These are phyloP conservation scores for Drosophila mojavensis DNA, from an alignment of 1,140 invertebrate genomes.

Conservation along the genomic window DNA sequence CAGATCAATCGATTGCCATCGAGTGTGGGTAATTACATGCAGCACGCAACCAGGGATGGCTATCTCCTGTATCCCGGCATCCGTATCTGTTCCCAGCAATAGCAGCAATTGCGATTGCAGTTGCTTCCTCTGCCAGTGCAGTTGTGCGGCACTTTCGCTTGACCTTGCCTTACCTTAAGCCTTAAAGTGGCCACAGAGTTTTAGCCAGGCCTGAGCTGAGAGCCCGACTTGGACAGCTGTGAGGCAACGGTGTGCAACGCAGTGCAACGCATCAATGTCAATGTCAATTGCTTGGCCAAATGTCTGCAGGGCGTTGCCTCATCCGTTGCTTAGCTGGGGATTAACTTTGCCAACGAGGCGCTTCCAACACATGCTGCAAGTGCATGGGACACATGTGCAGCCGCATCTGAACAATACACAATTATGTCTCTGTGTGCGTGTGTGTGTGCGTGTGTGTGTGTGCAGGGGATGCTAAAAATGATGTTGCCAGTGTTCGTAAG, in stretches of 20 bases:
- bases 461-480: slow-evolving; percentile 58
- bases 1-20: slow-evolving; percentile 70
- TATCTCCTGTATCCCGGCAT: not conserved
- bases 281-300: slow-evolving; percentile 55
- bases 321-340: slow-evolving; percentile 69
- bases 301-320: slow-evolving; percentile 67
- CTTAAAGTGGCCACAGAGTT: slow-evolving; percentile 42
- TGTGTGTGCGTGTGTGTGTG: not conserved
- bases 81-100: slow-evolving; percentile 22
- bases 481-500: slow-evolving; percentile 59
- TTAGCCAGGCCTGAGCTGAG: slow-evolving; percentile 35
- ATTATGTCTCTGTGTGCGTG: not conserved
- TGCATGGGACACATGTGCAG: slow-evolving; percentile 27
- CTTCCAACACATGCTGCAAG: slow-evolving; percentile 67
- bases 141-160: slow-evolving; percentile 46
- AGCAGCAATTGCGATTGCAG: slow-evolving; percentile 11
- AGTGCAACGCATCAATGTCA: slow-evolving; percentile 45
- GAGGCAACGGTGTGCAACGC: not conserved
- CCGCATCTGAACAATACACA: slow-evolving; percentile 30
- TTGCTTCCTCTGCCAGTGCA: slow-evolving; percentile 27
- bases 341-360: slow-evolving; percentile 58
- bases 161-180: slow-evolving; percentile 60
- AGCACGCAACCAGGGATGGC: slow-evolving; percentile 57
- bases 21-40: slow-evolving; percentile 60
- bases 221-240: slow-evolving; percentile 26